These are phyloP conservation scores for Tribolium freemani DNA, from an alignment of 2,888 invertebrate genomes.

Conservation along the genomic window DNA sequence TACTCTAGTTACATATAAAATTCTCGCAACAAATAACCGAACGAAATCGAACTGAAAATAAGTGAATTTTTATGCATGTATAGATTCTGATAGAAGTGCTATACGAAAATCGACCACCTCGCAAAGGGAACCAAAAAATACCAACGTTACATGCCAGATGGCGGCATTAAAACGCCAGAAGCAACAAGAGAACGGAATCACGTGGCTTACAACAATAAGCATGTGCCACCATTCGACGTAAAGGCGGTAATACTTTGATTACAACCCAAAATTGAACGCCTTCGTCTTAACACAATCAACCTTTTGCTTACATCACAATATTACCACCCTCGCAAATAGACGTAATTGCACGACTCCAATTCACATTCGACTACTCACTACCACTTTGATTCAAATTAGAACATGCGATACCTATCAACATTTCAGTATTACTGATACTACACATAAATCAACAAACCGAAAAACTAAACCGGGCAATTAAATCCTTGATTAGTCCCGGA, in stretches of 20 bases:
- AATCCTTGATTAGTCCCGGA: background rate
- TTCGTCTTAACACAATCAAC: conserved; percentile 23
- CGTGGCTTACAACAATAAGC: conserved; percentile 44
- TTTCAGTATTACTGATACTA: background rate
- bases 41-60: conserved; percentile 30
- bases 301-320: conserved; percentile 14
- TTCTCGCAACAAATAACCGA: conserved; percentile 19
- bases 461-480: background rate
- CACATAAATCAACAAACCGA: background rate
- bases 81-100: conserved; percentile 39
- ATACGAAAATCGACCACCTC: conserved; percentile 38
- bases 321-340: conserved; percentile 9
- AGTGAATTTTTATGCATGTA: conserved; percentile 38
- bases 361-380: background rate
- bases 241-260: conserved; percentile 41
- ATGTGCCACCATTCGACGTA: conserved; percentile 41
- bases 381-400: background rate
- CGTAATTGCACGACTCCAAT: background rate
- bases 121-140: conserved; percentile 36
- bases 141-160: conserved; percentile 38
- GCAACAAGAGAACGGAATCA: conserved; percentile 41
- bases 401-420: background rate
- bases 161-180: conserved; percentile 42
- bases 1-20: conserved; percentile 23
- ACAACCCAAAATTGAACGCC: conserved; percentile 37